Evolutionary conservation across 1,140 invertebrate species (phyloP).

Genomic region (Alviniconcha marisindica): DNA sequence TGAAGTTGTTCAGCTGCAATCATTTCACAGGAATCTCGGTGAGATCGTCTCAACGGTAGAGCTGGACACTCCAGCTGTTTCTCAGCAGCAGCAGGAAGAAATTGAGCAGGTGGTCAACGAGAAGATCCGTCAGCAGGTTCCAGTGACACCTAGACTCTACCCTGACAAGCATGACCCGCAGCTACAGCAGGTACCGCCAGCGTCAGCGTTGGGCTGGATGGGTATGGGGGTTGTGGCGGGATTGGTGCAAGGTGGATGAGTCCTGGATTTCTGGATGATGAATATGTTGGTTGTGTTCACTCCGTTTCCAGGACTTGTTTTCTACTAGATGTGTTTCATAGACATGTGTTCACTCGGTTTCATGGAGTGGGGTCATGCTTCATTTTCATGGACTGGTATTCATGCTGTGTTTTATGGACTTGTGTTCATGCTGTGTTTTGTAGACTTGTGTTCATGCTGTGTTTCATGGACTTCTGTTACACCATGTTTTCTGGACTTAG

Average conservation of each 20-base stretch:
- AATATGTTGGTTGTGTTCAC: too few relatives aligned
- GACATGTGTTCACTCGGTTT: too few relatives aligned
- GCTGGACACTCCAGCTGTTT: constrained; percentile 71
- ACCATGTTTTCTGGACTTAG: too few relatives aligned
- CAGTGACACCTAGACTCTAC: constrained; percentile 82
- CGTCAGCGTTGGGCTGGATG: background rate
- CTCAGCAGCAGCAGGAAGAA: constrained; percentile 68
- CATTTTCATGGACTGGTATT: too few relatives aligned
- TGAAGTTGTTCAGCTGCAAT: background rate
- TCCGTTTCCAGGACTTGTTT: too few relatives aligned
- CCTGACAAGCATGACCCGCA: constrained; percentile 79
- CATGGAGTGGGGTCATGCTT: too few relatives aligned
- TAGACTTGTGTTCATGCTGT: too few relatives aligned
- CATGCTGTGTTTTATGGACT: too few relatives aligned
- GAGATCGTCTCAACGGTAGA: constrained; percentile 78
- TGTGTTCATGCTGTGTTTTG: too few relatives aligned
- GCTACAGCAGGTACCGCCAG: constrained; percentile 77
- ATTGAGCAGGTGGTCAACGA: constrained; percentile 83
- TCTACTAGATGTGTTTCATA: too few relatives aligned
- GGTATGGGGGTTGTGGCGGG: background rate
- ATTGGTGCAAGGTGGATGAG: background rate
- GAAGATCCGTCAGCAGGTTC: constrained; percentile 80
- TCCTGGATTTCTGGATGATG: too few relatives aligned
- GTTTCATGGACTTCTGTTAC: too few relatives aligned
- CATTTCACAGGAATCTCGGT: constrained; percentile 82